Evolutionary conservation across 1,140 invertebrate species (phyloP), one percentile per base, ranked within the genome.

Genomic region (Nylanderia fulva): DNA sequence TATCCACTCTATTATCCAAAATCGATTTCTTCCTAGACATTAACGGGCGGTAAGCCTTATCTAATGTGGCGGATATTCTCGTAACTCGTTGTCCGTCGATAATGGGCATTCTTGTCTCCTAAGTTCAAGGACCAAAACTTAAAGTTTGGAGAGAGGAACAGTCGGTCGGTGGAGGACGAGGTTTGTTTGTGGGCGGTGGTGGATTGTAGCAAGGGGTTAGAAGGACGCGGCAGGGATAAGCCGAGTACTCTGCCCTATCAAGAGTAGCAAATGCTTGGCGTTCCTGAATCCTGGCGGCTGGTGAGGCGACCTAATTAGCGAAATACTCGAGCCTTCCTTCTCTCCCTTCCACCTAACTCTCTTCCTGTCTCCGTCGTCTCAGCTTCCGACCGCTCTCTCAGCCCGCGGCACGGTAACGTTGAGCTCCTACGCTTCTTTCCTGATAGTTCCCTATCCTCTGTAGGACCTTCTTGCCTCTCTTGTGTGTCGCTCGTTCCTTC

Each of bases 241-340:
- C 86, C 85, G 85, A 72, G 83, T 54, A 60, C 74, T 86, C 80
- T 79, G 91, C 88, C 79, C 48, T 88, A 83, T 66, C 85, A 85
- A 86, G 90, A 91, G 88, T 91, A 93, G 91, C 92, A 89, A 93
- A 94, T 94, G 89, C 91, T 90, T 86, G 56, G 92, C 93, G 91
- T 93, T 93, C 93, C 92, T 91, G 88, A 91, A 93, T 92, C 90
- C 88, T 92, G 87, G 90, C 79, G 79, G 91, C 84, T 89, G 90
- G 72, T 89, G 86, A 61, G 85, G 89, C 91, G 93, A 94, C 93
- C 92, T 94, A 94, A 94, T 94, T 94, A 94, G 91, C 92, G 88
- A 92, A 94, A 94, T 94, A 93, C 91, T 89, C 91, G 86, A 52
- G 69, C 63, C 75, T 69, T 84, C 52, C 68, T 48, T 60, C 48